These are phyloP conservation scores for Cynodonichthys magdalenae DNA, from an alignment of 2,797 vertebrate genomes.

Conservation along the genomic window DNA sequence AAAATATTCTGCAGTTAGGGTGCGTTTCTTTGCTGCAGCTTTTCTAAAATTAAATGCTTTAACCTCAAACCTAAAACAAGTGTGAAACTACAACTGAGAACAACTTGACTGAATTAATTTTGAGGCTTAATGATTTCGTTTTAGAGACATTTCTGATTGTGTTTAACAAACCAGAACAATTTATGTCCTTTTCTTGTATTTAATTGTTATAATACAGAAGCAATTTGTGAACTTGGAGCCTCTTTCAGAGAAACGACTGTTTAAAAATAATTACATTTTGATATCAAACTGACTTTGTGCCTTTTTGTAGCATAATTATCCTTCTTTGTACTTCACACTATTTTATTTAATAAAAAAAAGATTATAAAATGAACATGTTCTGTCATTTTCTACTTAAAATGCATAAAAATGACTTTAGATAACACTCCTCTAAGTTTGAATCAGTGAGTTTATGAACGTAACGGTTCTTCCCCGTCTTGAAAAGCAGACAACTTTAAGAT, in stretches of 20 bases:
- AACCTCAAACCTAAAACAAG: too few relatives aligned
- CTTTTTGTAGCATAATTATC: too few relatives aligned
- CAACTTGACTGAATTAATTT: too few relatives aligned
- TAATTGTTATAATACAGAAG: too few relatives aligned
- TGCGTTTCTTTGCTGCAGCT: not conserved
- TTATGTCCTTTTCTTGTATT: too few relatives aligned
- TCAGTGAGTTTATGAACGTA: not conserved
- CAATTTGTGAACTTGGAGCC: too few relatives aligned
- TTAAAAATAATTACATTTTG: not conserved
- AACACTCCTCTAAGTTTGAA: not conserved
- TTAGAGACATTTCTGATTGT: too few relatives aligned
- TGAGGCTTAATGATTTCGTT: too few relatives aligned
- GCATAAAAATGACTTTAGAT: not conserved
- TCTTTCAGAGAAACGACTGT: too few relatives aligned
- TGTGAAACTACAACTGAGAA: too few relatives aligned
- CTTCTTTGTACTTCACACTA: not conserved
- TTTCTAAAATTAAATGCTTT: too few relatives aligned
- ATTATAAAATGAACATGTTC: not conserved
- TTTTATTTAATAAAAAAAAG: not conserved
- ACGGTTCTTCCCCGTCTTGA: not conserved
- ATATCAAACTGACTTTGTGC: not conserved
- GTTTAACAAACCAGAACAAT: too few relatives aligned
- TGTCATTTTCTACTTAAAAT: not conserved
- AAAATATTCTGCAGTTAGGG: not conserved
- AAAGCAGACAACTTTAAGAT: not conserved